These are phyloP conservation scores for Agapostemon virescens DNA, from an alignment of 2,888 invertebrate genomes.

Conservation along the genomic window DNA sequence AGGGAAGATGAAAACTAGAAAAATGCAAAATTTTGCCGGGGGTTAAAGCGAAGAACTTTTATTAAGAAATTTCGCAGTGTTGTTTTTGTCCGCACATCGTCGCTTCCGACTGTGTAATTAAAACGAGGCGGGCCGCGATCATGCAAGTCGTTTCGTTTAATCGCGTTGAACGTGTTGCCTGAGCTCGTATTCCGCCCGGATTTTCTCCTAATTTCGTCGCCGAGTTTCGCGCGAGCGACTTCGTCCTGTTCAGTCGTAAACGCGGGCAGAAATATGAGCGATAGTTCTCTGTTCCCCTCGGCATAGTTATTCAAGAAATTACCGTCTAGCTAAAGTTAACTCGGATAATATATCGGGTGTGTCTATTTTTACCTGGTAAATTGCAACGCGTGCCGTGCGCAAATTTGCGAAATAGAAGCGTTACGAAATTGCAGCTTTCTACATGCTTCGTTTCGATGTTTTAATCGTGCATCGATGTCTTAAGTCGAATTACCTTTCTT, in stretches of 20 bases:
- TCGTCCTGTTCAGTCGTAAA: conserved; percentile 12
- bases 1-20: neutral
- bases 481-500: too few relatives aligned
- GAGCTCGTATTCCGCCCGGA: neutral
- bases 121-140: neutral
- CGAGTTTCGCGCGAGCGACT: conserved; percentile 16
- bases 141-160: conserved; percentile 24
- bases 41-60: neutral
- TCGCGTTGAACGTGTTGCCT: conserved; percentile 28
- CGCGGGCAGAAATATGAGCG: neutral
- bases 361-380: neutral
- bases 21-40: neutral
- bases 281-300: neutral
- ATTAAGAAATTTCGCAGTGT: neutral
- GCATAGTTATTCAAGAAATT: neutral
- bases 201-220: conserved; percentile 38
- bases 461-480: too few relatives aligned
- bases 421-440: too few relatives aligned
- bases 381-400: too few relatives aligned
- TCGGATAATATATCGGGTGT: neutral
- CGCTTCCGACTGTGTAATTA: conserved; percentile 31
- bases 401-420: too few relatives aligned
- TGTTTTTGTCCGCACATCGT: neutral
- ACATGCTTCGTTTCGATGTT: too few relatives aligned
- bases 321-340: neutral